Conservation (phyloP, 2,797 vertebrate genomes). For the Macropus fuliginosus region DNA sequence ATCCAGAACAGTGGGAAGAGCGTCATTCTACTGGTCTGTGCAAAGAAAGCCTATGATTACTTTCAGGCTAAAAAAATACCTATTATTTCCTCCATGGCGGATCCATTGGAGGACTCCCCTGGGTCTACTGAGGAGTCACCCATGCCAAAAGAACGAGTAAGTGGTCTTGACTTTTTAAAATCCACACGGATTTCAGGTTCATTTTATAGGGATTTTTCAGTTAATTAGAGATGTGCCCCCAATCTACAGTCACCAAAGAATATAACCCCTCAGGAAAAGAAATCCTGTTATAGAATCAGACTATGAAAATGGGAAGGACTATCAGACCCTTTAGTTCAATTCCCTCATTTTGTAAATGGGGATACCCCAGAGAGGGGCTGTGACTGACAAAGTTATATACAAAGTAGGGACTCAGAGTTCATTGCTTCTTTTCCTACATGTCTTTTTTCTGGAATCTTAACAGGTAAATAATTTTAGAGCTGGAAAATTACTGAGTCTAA, state of each 20-base stretch:
- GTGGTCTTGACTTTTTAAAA: slow-evolving; percentile 57
- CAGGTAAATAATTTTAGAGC: background rate
- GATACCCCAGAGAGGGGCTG: slow-evolving; percentile 13
- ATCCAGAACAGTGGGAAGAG: slow-evolving; percentile 86
- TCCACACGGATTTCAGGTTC: background rate
- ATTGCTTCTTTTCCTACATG: slow-evolving; percentile 9
- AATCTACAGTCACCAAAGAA: background rate
- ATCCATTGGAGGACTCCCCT: slow-evolving; percentile 71
- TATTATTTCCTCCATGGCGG: slow-evolving; percentile 85
- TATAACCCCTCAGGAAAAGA: background rate
- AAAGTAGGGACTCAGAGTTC: background rate
- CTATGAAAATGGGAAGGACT: background rate
- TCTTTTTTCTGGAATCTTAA: slow-evolving; percentile 8
- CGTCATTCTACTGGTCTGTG: slow-evolving; percentile 90
- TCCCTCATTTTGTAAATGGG: slow-evolving; percentile 39
- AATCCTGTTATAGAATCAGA: background rate
- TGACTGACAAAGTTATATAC: slow-evolving; percentile 32
- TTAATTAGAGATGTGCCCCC: background rate
- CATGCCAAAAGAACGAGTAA: slow-evolving; percentile 80
- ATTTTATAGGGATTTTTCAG: background rate
- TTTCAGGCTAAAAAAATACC: slow-evolving; percentile 87
- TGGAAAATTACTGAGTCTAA: background rate
- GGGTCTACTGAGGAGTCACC: slow-evolving; percentile 65
- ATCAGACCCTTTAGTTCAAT: slow-evolving; percentile 11
- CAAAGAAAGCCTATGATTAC: slow-evolving; percentile 86